Base-by-base conservation (phyloP, 2,888 invertebrate species). In the Osmoderma eremita region DNA sequence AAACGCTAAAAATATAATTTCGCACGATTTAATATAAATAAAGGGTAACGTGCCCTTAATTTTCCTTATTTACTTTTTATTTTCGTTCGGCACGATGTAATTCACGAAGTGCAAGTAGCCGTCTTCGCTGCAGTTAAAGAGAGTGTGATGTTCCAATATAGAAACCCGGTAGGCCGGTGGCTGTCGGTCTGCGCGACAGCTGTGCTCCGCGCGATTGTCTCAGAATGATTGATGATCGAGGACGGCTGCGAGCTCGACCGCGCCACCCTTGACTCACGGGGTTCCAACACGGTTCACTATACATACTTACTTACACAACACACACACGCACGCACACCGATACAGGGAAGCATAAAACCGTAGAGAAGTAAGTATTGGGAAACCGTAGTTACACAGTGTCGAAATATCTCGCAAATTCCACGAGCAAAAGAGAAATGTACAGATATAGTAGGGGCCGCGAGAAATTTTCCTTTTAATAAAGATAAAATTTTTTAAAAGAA, bases 191-290 rank as follows among this genome's bases (percentile, higher is more conserved):
- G 82, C 83, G 84, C 85, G 85, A 86, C 86, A 86, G 86, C 86
- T 86, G 86, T 84, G 85, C 83, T 82, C 83, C 80, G 82, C 83
- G 84, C 86, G 86, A 86, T 86, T 86, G 86, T 83, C 83, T 83
- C 82, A 77, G 82, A 77, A 86, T 86, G 86, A 86, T 86, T 86
- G 86, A 86, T 86, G 86, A 86, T 84, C 83, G 80, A 81, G 82
- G 83, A 82, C 84, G 84, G 84, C 83, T 82, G 79, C 76, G 75
- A 74, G 74, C 69, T 53, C 65, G 75, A 76, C 72, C 78, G 75
- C 78, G 75, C 78, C 78, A 80, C 80, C 80, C 79, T 79, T 78
- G 78, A 79, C 77, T 78, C 80, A 76, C 79, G 70, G 79, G 78
- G 78, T 78, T 79, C 78, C 77, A 78, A 75, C 78, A 74, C 75